Evolutionary conservation across 2,113 vertebrate species (phyloP).

Genomic region (Alectura lathami): DNA sequence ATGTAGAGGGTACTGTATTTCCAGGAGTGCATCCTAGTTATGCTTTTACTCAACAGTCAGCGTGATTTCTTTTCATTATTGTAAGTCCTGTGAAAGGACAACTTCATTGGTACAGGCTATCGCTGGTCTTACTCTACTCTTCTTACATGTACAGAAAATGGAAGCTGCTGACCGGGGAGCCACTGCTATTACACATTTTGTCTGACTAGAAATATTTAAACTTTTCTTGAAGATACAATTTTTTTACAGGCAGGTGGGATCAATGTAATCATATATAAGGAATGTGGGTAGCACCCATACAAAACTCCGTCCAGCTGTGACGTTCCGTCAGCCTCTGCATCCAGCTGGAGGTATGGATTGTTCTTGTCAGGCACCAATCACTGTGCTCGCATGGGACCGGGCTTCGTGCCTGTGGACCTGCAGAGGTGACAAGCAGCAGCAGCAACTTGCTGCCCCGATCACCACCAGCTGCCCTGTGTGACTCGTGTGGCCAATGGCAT

Average conservation of each 20-base stretch:
- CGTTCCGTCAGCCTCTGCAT: not conserved
- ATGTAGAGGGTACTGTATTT: not conserved
- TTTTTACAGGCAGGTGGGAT: not conserved
- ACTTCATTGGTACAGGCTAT: not conserved
- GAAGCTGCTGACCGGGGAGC: not conserved
- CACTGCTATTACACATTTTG: not conserved
- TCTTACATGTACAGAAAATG: not conserved
- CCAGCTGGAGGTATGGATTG: not conserved
- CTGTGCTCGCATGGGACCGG: no score
- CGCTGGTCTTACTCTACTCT: not conserved
- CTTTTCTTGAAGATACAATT: not conserved
- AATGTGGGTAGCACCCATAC: not conserved
- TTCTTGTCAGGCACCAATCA: not conserved
- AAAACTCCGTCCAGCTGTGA: not conserved
- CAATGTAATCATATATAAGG: not conserved
- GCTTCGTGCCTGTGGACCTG: not conserved
- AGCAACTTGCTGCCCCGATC: fast-evolving
- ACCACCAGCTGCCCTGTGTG: not conserved
- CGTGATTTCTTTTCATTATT: not conserved
- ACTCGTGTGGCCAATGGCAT: not conserved
- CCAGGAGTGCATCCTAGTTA: not conserved
- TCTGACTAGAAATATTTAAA: not conserved
- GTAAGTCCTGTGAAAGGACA: not conserved
- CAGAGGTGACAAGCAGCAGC: not conserved
- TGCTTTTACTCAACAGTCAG: not conserved